These are phyloP conservation scores for Picathartes gymnocephalus DNA, from an alignment of 2,113 vertebrate genomes.

Conservation along the genomic window DNA sequence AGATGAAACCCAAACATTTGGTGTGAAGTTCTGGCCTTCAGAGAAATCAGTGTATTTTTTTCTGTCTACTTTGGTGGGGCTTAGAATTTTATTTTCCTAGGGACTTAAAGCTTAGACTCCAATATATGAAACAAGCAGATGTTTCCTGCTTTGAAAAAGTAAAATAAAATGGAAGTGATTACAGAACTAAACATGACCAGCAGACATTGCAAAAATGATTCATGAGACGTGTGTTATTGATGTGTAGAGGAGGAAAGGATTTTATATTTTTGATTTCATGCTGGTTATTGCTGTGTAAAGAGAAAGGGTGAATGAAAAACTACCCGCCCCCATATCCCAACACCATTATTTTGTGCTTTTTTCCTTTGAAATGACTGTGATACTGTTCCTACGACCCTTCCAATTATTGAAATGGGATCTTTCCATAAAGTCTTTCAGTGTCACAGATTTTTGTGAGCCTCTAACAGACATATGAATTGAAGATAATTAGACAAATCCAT, in stretches of 20 bases:
- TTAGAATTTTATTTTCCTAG: neutral
- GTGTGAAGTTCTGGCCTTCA: neutral
- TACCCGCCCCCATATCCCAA: neutral
- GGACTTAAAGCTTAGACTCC: neutral
- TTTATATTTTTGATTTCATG: neutral
- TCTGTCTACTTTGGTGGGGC: neutral
- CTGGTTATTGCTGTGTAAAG: neutral
- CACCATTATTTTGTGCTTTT: neutral
- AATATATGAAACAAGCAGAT: neutral
- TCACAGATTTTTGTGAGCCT: neutral
- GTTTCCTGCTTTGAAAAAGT: neutral
- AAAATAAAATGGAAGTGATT: neutral
- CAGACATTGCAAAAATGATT: neutral
- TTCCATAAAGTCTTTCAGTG: neutral
- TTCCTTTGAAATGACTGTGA: slow-evolving; percentile 29
- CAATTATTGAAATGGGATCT: neutral
- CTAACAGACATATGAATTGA: neutral
- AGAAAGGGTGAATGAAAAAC: neutral
- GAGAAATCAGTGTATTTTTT: neutral
- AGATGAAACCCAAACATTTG: neutral
- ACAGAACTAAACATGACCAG: neutral
- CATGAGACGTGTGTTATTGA: neutral
- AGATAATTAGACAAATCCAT: neutral
- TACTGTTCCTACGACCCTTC: neutral
- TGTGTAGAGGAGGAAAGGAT: neutral